Base-by-base conservation (phyloP, 2,113 vertebrate species). In the Ceyx cyanopectus region DNA sequence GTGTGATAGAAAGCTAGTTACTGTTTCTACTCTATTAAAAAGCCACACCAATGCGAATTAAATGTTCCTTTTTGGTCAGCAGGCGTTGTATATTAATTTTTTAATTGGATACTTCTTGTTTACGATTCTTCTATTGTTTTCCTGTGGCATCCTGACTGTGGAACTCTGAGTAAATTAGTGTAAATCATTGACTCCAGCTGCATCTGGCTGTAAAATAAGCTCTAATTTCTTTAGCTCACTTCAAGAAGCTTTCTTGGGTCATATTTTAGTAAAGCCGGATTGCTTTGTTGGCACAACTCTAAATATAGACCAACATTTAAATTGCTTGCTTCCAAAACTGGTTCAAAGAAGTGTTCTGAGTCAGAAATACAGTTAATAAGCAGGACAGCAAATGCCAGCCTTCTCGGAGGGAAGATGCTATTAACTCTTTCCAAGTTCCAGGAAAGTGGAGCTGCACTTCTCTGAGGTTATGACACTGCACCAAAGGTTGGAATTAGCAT, bases 151-250 rank as follows among this genome's bases (percentile, higher is more conserved):
- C 21, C 34, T 73, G 78, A 45, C 50, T 46, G 26, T 61, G 32
- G 27, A 73, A 80, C 18, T 1, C 1, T 37, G 30, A 72, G 41
- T 34, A 53, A 90, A 90, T 70, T 57, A 18, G 27, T 86, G 12
- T 68, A 79, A 73, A 90, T 86, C 54, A 46, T 54, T 84, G 46
- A 51, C 45, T 78, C 41, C 46, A 65, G 30, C 50, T 89, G 34
- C 5, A 7, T 75, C 88, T 92, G 83, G 45, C 74, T 90, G 26
- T 66, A 90, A 94, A 95, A 84, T 57, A 90, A 29, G 10, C 62
- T 50, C 48, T 70, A 26, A 76, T 90, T 94, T 84, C 40, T 83
- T 86, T 62, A 75, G 50, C 37, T 81, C 29, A 24, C 8, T 92
- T 92, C 19, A 34, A 27, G 57, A 76, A 30, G 13, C 53, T 89